These are phyloP conservation scores for Drosophila micromelanica DNA, from an alignment of 1,140 invertebrate species.

Conservation along the genomic window DNA sequence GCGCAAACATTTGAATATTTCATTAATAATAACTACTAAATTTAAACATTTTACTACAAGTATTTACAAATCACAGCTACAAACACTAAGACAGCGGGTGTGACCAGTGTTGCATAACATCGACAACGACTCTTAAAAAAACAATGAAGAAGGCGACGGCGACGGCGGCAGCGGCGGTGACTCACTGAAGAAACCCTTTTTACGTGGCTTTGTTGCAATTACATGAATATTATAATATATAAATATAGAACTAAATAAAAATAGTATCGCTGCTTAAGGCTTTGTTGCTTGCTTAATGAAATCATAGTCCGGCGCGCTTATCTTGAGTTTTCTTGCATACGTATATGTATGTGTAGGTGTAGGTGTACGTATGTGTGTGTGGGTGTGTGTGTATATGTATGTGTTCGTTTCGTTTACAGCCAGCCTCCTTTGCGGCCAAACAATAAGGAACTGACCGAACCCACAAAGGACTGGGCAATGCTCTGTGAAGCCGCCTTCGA, in stretches of 20 bases:
- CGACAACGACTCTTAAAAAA: neutral
- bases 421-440: conserved; percentile 93
- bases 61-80: conserved; percentile 83
- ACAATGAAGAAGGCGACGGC: conserved; percentile 4
- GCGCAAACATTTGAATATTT: conserved; percentile 56
- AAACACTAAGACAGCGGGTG: conserved; percentile 63
- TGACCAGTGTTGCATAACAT: conserved; percentile 64
- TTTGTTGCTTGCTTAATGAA: conserved; percentile 14
- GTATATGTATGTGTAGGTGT: neutral
- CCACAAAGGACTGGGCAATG: conserved; percentile 86
- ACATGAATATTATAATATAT: conserved; percentile 7
- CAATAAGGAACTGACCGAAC: conserved; percentile 91
- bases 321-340: conserved; percentile 4
- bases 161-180: conserved; percentile 2
- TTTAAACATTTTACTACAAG: conserved; percentile 76
- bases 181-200: conserved; percentile 16
- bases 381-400: neutral
- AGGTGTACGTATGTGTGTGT: neutral
- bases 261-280: conserved; percentile 8
- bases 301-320: conserved; percentile 30
- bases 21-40: conserved; percentile 74
- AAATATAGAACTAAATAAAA: conserved; percentile 30
- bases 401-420: conserved; percentile 85
- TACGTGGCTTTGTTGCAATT: neutral
- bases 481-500: conserved; percentile 84